Conservation (phyloP, 2,888 invertebrate species). For the Xestia rhomboidea region DNA sequence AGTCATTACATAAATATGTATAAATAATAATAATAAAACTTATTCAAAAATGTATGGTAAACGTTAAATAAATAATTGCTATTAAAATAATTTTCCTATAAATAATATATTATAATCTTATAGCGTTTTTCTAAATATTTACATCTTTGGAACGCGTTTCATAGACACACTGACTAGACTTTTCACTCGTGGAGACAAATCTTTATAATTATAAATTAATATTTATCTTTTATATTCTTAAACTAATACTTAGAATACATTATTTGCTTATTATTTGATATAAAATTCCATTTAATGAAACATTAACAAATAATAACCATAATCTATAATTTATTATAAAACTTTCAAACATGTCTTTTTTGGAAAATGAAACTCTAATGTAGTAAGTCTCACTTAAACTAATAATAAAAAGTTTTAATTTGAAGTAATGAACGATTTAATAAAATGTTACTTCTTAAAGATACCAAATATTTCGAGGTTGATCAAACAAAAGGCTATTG, state of each 20-base stretch:
- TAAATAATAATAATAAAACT: too few species aligned
- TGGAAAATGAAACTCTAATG: background rate
- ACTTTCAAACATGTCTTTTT: conserved; percentile 7
- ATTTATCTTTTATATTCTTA: conserved; percentile 48
- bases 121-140: conserved; percentile 87
- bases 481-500: background rate
- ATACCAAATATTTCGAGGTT: background rate
- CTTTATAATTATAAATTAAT: conserved; percentile 57
- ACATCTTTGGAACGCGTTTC: conserved; percentile 90
- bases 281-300: conserved; percentile 64
- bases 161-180: conserved; percentile 90
- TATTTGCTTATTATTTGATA: conserved; percentile 43
- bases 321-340: conserved; percentile 16
- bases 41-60: too few species aligned
- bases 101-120: conserved; percentile 52
- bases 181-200: conserved; percentile 78
- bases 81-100: conserved; percentile 14
- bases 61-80: conserved; percentile 15
- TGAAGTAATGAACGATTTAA: background rate
- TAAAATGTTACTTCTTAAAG: background rate
- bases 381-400: background rate
- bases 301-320: conserved; percentile 29
- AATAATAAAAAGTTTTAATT: background rate
- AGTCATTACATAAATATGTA: conserved; percentile 1
- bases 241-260: conserved; percentile 33